Base-by-base conservation (phyloP, 2,888 invertebrate species). In the Clepsis dumicolana region DNA sequence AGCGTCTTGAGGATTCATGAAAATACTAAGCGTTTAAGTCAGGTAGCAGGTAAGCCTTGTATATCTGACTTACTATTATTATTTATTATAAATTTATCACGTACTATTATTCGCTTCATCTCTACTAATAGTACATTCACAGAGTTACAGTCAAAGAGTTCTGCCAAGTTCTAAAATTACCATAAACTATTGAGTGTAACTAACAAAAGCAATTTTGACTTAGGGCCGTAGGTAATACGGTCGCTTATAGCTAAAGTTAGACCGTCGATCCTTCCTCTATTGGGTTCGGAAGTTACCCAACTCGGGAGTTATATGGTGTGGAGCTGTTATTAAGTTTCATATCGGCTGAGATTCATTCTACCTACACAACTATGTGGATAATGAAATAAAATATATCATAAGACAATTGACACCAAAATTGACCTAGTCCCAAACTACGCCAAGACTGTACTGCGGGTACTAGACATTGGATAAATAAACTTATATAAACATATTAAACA, bases 161-260 rank as follows among this genome's bases (percentile, higher is more conserved):
- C 24, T 5, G 29, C 44, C 14, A 18, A 21, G 35, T n/a, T 14
- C 38, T 24, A 0, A 12, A 14, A 56, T 66, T 38, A 56, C 24
- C 61, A 32, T 56, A 48, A 62, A 62, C 54, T 54, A 66, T 41
- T 44, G 29, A 48, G 14, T 44, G 35, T 48, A 7, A 48, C 54
- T 38, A 53, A 41, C 53, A 50, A 27, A 62, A 61, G 53, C 59
- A 32, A 56, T 66, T 35, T 38, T 16, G 35, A 62, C 54, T 16
- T 35, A 62, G 29, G 21, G 18, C 14, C 8, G 44, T 54, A 44
- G 61, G 61, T 44, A 27, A 54, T 48, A 66, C 38, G 25, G 24
- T 61, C 18, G 52, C 65, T 48, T 66, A 61, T 54, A 61, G 54
- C 18, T 25, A 21, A 62, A 62, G 54, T 65, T 65, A 4, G 25